Percentiles rank a stretch among this genome's conserved stretches.
Conservation (phyloP, 2,888 invertebrate species). For the Parnassius mnemosyne region DNA sequence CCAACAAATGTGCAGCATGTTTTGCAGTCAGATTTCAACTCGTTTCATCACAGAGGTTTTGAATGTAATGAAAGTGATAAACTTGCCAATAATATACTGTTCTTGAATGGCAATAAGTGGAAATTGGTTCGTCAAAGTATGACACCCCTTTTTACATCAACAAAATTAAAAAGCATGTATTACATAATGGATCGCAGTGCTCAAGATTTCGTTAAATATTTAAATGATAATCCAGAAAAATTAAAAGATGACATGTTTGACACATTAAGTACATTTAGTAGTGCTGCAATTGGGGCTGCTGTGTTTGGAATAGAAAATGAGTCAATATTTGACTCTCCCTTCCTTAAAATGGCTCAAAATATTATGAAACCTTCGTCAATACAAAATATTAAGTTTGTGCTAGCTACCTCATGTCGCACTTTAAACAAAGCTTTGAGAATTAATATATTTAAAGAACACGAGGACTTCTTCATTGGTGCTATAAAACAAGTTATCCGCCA, state of each 20-base stretch:
- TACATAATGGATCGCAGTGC: conserved; percentile 56
- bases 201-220: conserved; percentile 47
- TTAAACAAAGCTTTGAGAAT: conserved; percentile 33
- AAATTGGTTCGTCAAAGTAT: conserved; percentile 58
- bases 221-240: conserved; percentile 36
- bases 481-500: conserved; percentile 31
- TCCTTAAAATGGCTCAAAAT: conserved; percentile 41
- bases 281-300: conserved; percentile 52
- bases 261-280: conserved; percentile 43
- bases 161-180: conserved; percentile 63
- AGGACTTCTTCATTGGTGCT: conserved; percentile 35
- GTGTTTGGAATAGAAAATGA: conserved; percentile 61
- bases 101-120: conserved; percentile 54
- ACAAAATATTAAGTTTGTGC: conserved; percentile 40
- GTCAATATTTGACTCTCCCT: conserved; percentile 56
- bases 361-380: conserved; percentile 34
- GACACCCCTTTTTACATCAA: conserved; percentile 55
- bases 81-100: conserved; percentile 47
- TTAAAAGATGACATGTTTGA: conserved; percentile 38
- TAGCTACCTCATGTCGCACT: conserved; percentile 32
- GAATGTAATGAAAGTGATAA: conserved; percentile 40
- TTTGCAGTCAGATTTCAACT: conserved; percentile 39
- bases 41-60: conserved; percentile 50
- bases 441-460: conserved; percentile 32
- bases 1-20: conserved; percentile 27